Evolutionary conservation across 2,888 invertebrate species (phyloP), one percentile per base, ranked within the genome.

Genomic region (Oeneis ivallda): DNA sequence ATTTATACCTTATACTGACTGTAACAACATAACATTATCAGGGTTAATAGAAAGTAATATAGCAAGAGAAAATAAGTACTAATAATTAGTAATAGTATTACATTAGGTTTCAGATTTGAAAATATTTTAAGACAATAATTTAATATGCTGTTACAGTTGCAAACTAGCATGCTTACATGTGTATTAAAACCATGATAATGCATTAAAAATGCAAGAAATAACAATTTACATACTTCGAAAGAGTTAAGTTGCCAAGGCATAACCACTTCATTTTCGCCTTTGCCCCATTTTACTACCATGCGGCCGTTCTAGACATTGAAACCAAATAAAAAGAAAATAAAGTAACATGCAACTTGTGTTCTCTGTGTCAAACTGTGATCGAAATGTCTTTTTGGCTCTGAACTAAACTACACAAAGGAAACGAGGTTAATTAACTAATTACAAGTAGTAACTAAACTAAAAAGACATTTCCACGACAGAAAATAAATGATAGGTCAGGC

Each of bases 241-340:
- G 78, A 79, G 81, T 88, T 83, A 77, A 92, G 89, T 86, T 89
- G 87, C 87, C 88, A 86, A 88, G 92, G 92, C 90, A 92, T 86
- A 81, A 87, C 81, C 82, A 92, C 91, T 84, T 83, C 85, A 79
- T 82, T 89, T 76, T 90, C 91, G 79, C 87, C 91, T 80, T 88
- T 91, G 83, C 81, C 86, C 92, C 92, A 92, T 78, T 86, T 92
- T 91, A 92, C 92, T 90, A 92, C 87, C 92, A 92, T 92, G 90
- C 92, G 85, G 89, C 92, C 84, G 73, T 78, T 87, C 92, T 92
- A 91, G 86, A 86, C 79, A 83, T 89, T 86, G 80, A 78, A 89
- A 89, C 85, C 82, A 84, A 76, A 81, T 82, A 84, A 82, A 80
- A 82, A 81, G 13, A 76, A 74, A 84, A 79, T 82, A 84, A 79